Evolutionary conservation across 1,140 invertebrate genomes (phyloP), one percentile per base, ranked within the genome.

Genomic region (Panonychus citri): DNA sequence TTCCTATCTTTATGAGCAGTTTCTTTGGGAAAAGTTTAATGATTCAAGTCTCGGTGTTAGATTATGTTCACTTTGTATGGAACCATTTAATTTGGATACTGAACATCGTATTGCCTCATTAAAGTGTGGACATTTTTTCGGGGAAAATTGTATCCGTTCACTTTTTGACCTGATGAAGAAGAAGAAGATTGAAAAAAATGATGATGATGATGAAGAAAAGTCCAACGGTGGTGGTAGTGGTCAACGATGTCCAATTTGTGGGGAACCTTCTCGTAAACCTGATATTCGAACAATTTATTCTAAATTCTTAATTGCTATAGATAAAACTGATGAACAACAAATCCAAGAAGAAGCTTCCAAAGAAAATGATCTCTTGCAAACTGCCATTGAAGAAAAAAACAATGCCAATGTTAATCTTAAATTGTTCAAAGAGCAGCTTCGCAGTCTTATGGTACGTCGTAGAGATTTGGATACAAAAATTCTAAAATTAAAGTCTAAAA

Each of bases 161-260:
- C 93, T 87, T 88, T 65, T 94, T 1, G 67, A 66, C 55, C 61
- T 57, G 53, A 58, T 12, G 12, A n/a, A n/a, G n/a, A n/a, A n/a
- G n/a, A n/a, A n/a, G n/a, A n/a, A n/a, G n/a, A n/a, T n/a, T n/a
- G n/a, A n/a, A n/a, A n/a, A n/a, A n/a, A n/a, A n/a, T n/a, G n/a
- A n/a, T n/a, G n/a, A n/a, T n/a, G n/a, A n/a, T n/a, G n/a, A n/a
- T n/a, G n/a, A n/a, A n/a, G n/a, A n/a, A n/a, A n/a, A n/a, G n/a
- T n/a, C n/a, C n/a, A n/a, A n/a, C n/a, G n/a, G n/a, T n/a, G n/a
- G n/a, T n/a, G n/a, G n/a, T n/a, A n/a, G n/a, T n/a, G n/a, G n/a
- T n/a, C n/a, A n/a, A n/a, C n/a, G n/a, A n/a, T 94, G 89, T 68
- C 89, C 89, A 0, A 82, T 84, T 51, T 94, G 89, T 67, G 93